Percentiles rank a stretch among this genome's conserved stretches.
Evolutionary conservation across 23 tunicate species (phyloP).

Genomic region (Styela clava): DNA sequence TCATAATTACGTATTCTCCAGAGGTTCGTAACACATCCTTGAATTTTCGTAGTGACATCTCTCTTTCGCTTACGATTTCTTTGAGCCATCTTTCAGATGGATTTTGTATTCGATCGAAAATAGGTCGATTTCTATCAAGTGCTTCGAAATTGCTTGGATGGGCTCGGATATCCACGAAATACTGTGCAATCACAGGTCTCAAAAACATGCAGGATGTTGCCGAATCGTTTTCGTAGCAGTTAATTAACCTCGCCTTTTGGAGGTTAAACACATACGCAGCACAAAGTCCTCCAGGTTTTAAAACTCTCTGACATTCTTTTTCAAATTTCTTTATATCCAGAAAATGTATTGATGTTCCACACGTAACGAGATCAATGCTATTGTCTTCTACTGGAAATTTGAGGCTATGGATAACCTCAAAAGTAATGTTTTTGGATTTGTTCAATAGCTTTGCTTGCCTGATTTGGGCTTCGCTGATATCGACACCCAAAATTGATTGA

Average conservation of each 20-base stretch:
- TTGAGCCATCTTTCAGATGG: neutral
- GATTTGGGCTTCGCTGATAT: constrained; percentile 16
- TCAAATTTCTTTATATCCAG: neutral
- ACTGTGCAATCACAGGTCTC: neutral
- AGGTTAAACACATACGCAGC: neutral
- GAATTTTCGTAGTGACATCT: neutral
- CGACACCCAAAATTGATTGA: constrained; percentile 1
- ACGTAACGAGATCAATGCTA: constrained; percentile 1
- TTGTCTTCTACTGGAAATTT: neutral
- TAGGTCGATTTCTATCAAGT: neutral
- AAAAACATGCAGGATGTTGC: neutral
- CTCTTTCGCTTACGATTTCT: neutral
- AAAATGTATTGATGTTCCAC: constrained; percentile 2
- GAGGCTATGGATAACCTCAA: neutral
- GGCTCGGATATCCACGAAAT: neutral
- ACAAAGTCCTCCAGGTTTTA: constrained; percentile 12
- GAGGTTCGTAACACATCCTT: neutral
- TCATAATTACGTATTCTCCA: neutral
- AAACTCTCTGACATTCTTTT: constrained; percentile 2
- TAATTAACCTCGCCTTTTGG: neutral
- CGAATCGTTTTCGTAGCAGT: neutral
- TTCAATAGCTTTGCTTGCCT: neutral
- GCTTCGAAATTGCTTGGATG: neutral
- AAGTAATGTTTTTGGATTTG: neutral
- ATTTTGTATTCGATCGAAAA: neutral